Evolutionary conservation across 1,140 invertebrate species (phyloP).

Genomic region (Planococcus citri): DNA sequence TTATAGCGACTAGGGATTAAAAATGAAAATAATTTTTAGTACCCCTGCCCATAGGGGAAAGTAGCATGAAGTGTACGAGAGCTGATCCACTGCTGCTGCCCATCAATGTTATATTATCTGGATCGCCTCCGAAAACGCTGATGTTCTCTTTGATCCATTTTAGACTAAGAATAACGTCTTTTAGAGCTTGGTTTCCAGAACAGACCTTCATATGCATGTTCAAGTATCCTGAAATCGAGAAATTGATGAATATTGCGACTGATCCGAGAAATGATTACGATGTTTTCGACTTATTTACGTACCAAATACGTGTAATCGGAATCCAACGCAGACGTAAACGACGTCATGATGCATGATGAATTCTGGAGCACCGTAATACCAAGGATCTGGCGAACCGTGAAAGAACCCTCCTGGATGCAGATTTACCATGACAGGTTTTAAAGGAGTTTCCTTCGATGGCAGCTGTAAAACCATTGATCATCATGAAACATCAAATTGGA

Average conservation of each 20-base stretch:
- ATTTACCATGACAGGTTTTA: slow-evolving; percentile 5
- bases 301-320: slow-evolving; percentile 17
- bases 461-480: no score
- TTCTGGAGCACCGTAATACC: neutral
- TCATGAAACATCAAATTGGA: no score
- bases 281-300: neutral
- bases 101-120: slow-evolving; percentile 77
- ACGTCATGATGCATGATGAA: slow-evolving; percentile 16
- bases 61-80: slow-evolving; percentile 84
- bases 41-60: slow-evolving; percentile 45
- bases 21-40: no score
- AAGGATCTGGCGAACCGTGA: neutral
- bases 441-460: neutral
- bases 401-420: slow-evolving; percentile 12
- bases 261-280: no score
- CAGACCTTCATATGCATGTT: no score
- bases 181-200: slow-evolving; percentile 79
- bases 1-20: no score
- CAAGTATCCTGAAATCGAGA: no score
- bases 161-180: slow-evolving; percentile 86
- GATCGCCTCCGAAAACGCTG: slow-evolving; percentile 78
- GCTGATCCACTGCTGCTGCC: slow-evolving; percentile 91
- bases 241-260: no score
- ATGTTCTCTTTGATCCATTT: slow-evolving; percentile 93
- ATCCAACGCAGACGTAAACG: slow-evolving; percentile 8